phyloP scores from a whole-genome alignment of 2,888 invertebrate genomes.

The Agriopis aurantiaria region DNA sequence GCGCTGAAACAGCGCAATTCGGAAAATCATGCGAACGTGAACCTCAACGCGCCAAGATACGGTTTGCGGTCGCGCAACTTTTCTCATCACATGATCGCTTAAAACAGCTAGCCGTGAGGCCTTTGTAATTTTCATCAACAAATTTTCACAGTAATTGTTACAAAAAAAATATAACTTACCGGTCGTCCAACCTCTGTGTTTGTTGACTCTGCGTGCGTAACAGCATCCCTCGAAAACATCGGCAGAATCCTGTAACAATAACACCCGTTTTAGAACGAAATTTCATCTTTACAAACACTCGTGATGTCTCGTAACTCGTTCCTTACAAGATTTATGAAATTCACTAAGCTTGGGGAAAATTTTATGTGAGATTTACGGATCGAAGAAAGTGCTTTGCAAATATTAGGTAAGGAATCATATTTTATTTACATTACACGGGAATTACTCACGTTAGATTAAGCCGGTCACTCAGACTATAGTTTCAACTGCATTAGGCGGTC shows the following conservation, averaged over 20 bases:
- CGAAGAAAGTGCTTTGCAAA: constrained; percentile 37
- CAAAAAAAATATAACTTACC: constrained; percentile 58
- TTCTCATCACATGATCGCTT: too few species aligned
- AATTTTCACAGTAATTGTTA: too few species aligned
- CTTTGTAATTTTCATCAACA: too few species aligned
- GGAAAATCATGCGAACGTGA: too few species aligned
- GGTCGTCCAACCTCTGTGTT: constrained; percentile 69
- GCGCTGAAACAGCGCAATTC: too few species aligned
- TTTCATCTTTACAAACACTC: constrained; percentile 19
- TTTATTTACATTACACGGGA: neutral
- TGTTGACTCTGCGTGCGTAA: constrained; percentile 68
- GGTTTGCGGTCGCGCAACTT: too few species aligned
- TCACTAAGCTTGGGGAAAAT: constrained; percentile 45
- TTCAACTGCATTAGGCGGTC: too few species aligned
- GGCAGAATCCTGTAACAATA: constrained; percentile 75
- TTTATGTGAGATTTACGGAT: constrained; percentile 39
- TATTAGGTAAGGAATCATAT: too few species aligned
- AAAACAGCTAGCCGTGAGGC: too few species aligned
- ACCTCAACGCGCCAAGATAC: too few species aligned
- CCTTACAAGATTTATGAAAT: constrained; percentile 53
- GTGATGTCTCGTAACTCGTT: constrained; percentile 34
- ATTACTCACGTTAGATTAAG: neutral
- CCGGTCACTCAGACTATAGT: too few species aligned
- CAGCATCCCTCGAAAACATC: constrained; percentile 60
- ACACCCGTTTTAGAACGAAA: constrained; percentile 24